Conservation (phyloP, 2,113 vertebrate species). For the Genyomyrus donnyi region DNA sequence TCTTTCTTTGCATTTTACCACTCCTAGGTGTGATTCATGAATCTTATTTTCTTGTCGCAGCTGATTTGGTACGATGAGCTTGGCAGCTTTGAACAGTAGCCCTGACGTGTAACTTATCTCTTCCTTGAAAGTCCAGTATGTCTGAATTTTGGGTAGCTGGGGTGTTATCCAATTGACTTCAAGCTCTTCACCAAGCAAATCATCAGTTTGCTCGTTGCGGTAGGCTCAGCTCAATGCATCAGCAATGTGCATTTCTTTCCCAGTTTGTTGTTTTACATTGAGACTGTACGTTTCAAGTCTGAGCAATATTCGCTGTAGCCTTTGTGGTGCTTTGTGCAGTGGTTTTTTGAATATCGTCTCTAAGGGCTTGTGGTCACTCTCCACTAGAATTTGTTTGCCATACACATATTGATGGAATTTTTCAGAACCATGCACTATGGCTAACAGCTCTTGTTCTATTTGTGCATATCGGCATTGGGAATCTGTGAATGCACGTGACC, state of each 20-base stretch:
- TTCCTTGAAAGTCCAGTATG: too few relatives aligned
- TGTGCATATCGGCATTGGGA: too few relatives aligned
- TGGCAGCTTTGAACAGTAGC: neutral
- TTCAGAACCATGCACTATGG: too few relatives aligned
- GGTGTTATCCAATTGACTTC: neutral
- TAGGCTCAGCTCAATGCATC: too few relatives aligned
- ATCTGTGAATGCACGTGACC: too few relatives aligned
- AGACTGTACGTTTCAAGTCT: neutral
- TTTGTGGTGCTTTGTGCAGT: neutral
- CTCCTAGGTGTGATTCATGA: neutral
- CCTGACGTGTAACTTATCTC: too few relatives aligned
- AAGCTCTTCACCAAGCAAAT: neutral
- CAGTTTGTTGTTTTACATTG: neutral
- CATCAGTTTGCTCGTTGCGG: neutral
- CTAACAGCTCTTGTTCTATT: too few relatives aligned
- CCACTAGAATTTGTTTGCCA: too few relatives aligned
- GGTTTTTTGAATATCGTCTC: neutral
- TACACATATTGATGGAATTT: too few relatives aligned
- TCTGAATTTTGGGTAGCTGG: neutral
- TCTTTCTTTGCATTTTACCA: conserved; percentile 23
- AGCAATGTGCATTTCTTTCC: too few relatives aligned
- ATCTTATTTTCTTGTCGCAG: conserved; percentile 11
- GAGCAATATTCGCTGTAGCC: neutral
- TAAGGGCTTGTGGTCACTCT: too few relatives aligned
- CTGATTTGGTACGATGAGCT: conserved; percentile 13